Conservation (phyloP, 2,797 vertebrate genomes). For the Gephyroberyx darwinii region DNA sequence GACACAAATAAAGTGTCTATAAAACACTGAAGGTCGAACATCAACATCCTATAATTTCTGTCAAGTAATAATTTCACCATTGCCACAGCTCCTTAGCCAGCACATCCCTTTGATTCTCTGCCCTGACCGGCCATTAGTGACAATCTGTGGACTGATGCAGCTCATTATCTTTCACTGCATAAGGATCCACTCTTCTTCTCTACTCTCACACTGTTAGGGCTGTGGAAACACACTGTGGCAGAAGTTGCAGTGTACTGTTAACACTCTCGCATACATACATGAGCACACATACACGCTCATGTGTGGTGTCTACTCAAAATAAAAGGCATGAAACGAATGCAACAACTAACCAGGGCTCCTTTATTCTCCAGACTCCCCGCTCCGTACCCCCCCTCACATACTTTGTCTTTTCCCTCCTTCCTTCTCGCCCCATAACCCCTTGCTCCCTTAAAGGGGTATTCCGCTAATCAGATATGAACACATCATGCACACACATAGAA, state of each 20-base stretch:
- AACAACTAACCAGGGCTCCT: too few relatives aligned
- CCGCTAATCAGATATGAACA: too few relatives aligned
- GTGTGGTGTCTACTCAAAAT: too few relatives aligned
- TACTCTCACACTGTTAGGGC: constrained; percentile 23
- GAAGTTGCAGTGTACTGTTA: constrained; percentile 24
- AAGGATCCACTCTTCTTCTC: constrained; percentile 52
- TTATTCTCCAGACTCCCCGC: too few relatives aligned
- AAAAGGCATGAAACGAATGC: too few relatives aligned
- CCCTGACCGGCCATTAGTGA: constrained; percentile 66
- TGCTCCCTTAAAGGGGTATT: too few relatives aligned
- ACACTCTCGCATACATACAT: constrained; percentile 5
- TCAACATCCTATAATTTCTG: constrained; percentile 52
- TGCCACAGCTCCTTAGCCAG: constrained; percentile 51
- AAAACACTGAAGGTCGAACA: constrained; percentile 63
- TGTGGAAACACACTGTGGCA: constrained; percentile 29
- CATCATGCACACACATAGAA: background rate
- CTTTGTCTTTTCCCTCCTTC: too few relatives aligned
- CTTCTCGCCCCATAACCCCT: too few relatives aligned
- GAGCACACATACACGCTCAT: constrained; percentile 19
- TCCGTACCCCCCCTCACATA: too few relatives aligned
- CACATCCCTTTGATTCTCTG: constrained; percentile 60
- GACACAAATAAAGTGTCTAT: too few relatives aligned
- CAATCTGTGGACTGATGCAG: constrained; percentile 62
- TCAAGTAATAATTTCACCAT: constrained; percentile 51
- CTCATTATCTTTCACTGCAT: constrained; percentile 70